phyloP scores from a whole-genome alignment of 1,140 invertebrate genomes.

The Phymorhynchus buccinoides region DNA sequence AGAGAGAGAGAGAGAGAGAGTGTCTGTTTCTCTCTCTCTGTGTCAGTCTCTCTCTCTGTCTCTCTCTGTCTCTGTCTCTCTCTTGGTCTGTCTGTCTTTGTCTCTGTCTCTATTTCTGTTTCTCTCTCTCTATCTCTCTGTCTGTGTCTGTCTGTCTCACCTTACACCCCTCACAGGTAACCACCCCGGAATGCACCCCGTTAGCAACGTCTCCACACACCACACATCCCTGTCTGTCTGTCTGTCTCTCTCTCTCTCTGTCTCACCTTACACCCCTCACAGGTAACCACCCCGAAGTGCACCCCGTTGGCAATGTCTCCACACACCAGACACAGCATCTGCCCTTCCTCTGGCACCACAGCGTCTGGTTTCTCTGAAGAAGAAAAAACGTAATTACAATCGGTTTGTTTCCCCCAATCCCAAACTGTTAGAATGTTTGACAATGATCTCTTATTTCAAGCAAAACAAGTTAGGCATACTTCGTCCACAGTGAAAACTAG shows the following conservation, averaged over 20 bases:
- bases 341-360: conserved; percentile 64
- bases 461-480: no score
- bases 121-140: neutral
- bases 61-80: neutral
- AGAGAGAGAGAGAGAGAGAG: no score
- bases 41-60: no score
- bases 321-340: conserved; percentile 74
- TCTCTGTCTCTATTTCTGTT: neutral
- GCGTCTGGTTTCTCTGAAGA: conserved; percentile 67
- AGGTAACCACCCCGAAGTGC: no score
- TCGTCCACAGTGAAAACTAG: no score
- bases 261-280: no score
- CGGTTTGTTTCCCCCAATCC: neutral
- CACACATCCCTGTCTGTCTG: no score
- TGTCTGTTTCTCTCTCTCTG: neutral
- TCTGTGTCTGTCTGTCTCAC: conserved; percentile 44
- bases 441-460: no score
- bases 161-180: conserved; percentile 76
- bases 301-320: conserved; percentile 74
- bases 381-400: conserved; percentile 28
- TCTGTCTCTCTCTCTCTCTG: no score
- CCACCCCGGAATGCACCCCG: conserved; percentile 76
- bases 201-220: no score
- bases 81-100: neutral
- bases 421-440: neutral